Base-by-base conservation (phyloP, 1,140 invertebrate species). In the Rhysida immarginata region DNA sequence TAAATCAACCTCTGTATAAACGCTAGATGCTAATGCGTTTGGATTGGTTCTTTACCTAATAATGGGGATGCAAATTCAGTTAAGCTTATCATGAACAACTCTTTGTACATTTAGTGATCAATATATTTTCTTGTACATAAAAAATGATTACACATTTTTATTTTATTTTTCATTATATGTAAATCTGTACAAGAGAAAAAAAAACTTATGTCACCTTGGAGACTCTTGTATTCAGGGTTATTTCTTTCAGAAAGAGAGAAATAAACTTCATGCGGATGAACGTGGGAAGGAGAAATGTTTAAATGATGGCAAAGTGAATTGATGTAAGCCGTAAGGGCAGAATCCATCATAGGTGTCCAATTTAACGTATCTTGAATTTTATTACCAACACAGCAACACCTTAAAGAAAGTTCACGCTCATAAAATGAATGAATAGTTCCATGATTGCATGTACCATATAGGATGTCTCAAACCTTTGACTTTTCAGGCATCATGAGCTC, bases 211-310 rank as follows among this genome's bases (percentile, higher is more conserved):
- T 59, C 20, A 71, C 69, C 67, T 65, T 69, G 68, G 26, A 71
- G 60, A 56, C 61, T 64, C 16, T 58, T 24, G 56, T 64, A 68
- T 20, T 58, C 58, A 45, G 64, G 63, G 59, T 59, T 66, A 13
- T 62, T 58, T 3, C 69, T 58, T 21, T 68, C 62, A 25, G 62
- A 54, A 25, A 65, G 62, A 29, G 64, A 61, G 21, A 71, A 46
- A 27, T 60, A 61, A 2, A 71, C 59, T 56, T 71, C 69, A 59
- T 71, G 69, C 18, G 69, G 68, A 58, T 71, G 69, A 14, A 70
- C 58, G 2, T 66, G 53, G 2, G 68, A 60, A 14, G 69, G 66
- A 0, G 67, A 58, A 1, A 70, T 61, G 16, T 64, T 63, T 29
- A 71, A 60, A 29, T 66, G 62, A 8, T 62, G 57, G 57, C 67